phyloP scores from a whole-genome alignment of 2,797 vertebrate species.

The Gorsachius magnificus region DNA sequence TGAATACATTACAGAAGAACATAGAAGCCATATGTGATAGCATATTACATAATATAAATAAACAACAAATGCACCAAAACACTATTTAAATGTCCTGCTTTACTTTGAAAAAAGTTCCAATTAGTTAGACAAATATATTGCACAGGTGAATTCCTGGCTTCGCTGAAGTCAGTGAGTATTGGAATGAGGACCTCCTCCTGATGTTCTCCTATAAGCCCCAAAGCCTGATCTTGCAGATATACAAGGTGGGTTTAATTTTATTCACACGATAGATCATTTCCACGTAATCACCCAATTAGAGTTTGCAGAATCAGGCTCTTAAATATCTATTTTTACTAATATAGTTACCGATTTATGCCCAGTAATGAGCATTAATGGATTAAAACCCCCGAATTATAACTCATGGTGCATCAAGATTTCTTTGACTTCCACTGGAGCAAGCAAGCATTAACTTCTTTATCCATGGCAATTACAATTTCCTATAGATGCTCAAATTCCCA shows the following conservation, averaged over 20 bases:
- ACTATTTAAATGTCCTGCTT: background rate
- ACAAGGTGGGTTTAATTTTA: background rate
- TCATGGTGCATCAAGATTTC: background rate
- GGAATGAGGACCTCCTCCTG: background rate
- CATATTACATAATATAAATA: background rate
- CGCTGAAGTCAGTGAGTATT: background rate
- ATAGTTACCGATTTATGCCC: background rate
- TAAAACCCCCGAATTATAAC: background rate
- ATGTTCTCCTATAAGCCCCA: background rate
- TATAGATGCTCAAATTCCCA: background rate
- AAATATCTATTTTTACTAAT: background rate
- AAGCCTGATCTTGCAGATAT: background rate
- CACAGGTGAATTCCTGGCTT: background rate
- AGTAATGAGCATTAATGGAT: background rate
- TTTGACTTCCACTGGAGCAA: background rate
- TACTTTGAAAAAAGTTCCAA: background rate
- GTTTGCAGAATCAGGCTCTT: background rate
- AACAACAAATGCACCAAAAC: background rate
- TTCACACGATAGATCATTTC: background rate
- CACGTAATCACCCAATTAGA: background rate
- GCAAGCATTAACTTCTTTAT: background rate
- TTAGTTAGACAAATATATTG: background rate
- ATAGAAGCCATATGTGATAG: background rate
- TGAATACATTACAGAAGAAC: background rate
- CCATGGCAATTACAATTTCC: background rate